A percentile compares a stretch with the other conserved stretches of the same genome.
These are phyloP conservation scores for Piprites chloris DNA, from an alignment of 2,113 vertebrate species.

Conservation along the genomic window DNA sequence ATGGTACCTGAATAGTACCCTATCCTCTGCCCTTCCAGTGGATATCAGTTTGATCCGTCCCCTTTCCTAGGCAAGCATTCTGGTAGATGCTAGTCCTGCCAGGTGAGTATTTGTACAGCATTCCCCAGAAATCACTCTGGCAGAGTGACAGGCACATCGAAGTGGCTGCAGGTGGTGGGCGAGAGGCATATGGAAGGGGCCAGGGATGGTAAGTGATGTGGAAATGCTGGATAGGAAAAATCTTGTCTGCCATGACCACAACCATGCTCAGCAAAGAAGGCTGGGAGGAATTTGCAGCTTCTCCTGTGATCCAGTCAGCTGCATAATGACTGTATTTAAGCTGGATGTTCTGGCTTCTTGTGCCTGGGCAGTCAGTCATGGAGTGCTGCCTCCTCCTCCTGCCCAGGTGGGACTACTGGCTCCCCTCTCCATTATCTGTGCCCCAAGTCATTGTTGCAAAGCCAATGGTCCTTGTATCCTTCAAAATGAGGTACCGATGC, in stretches of 20 bases:
- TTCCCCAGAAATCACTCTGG: neutral
- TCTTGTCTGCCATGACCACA: neutral
- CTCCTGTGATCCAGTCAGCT: neutral
- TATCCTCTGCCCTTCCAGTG: neutral
- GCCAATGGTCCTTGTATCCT: neutral
- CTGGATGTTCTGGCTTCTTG: neutral
- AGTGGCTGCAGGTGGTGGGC: neutral
- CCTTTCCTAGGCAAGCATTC: neutral
- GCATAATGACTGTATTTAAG: neutral
- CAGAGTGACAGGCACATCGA: neutral
- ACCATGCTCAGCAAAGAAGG: neutral
- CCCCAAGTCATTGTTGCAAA: neutral
- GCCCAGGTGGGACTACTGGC: accelerated
- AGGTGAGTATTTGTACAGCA: neutral
- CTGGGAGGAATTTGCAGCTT: neutral
- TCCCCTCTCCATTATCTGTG: neutral
- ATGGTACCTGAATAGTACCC: neutral
- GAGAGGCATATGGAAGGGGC: neutral
- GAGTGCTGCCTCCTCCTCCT: neutral
- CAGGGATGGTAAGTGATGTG: neutral
- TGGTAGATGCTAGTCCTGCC: neutral
- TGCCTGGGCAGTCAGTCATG: neutral
- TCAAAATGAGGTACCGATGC: neutral
- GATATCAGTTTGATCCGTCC: neutral
- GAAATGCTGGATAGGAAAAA: neutral